Base-by-base conservation (phyloP, 2,888 invertebrate species). In the Philereme vetulata region DNA sequence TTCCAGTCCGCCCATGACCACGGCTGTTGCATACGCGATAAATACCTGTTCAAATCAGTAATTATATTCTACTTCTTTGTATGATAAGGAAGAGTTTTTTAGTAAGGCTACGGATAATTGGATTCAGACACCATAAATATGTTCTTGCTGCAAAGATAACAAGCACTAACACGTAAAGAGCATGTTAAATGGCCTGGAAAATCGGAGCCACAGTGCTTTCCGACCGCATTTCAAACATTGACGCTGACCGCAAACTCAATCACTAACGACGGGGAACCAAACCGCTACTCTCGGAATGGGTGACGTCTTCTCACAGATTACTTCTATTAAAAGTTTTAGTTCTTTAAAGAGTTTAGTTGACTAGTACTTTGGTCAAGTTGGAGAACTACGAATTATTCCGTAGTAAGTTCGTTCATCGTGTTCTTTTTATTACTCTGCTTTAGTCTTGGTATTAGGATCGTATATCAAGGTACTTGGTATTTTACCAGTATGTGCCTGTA, bases 241-340 rank as follows among this genome's bases (percentile, higher is more conserved):
- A 56, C 56, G 42, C 54, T 61, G 59, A 82, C 85, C 85, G 74
- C 85, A 84, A 80, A 78, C 72, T 74, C 69, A 70, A 81, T 81
- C 73, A 68, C 70, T 77, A 76, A 74, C 75, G 78, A 72, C 68
- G 76, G 72, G 71, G 72, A 75, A 80, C 78, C 61, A 61, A 73
- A 80, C 80, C 77, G 76, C 80, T 79, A 69, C 66, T 68, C 70
- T 52, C 64, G 61, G 64, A 67, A 63, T 64, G 58, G 51, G 54
- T 61, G 61, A 48, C 53, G 59, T 64, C 63, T 60, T 65, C 57
- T 63, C 57, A 44, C 32, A 43, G 49, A 47, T 50, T 50, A 48
- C 36, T 4, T 6, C 7, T 5, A 38, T 8, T 6, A 35, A 7
- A 6, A 6, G 6, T 38, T 38, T 6, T 8, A 38, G 5, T 4